Percentiles rank a stretch among this genome's conserved stretches.
Evolutionary conservation across 2,797 vertebrate species (phyloP).

Genomic region (Anguilla anguilla): DNA sequence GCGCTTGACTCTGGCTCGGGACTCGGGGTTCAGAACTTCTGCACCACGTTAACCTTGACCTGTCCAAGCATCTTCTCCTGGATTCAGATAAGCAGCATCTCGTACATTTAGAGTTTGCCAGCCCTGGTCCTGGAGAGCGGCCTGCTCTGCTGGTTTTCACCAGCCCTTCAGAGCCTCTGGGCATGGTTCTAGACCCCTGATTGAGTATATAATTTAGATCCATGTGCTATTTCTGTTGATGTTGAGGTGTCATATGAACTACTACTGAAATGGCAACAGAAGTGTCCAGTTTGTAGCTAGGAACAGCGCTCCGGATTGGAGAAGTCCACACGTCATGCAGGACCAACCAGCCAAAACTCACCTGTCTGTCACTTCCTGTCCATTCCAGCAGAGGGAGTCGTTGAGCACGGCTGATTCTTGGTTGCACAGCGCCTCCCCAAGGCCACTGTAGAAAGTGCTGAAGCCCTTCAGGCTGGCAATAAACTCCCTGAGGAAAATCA

Average conservation of each 20-base stretch:
- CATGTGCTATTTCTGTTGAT: background rate
- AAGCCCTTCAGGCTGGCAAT: slow-evolving; percentile 83
- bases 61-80: background rate
- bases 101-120: background rate
- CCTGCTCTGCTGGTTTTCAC: background rate
- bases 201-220: background rate
- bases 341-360: slow-evolving; percentile 54
- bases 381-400: slow-evolving; percentile 92
- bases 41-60: background rate
- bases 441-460: slow-evolving; percentile 85
- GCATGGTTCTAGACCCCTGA: too few relatives aligned
- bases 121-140: background rate
- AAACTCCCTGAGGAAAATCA: slow-evolving; percentile 79
- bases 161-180: background rate
- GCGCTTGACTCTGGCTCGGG: background rate
- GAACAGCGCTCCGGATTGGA: background rate
- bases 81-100: background rate
- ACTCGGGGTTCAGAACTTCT: background rate
- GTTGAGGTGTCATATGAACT: background rate
- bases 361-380: slow-evolving; percentile 92
- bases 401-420: slow-evolving; percentile 82
- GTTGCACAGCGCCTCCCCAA: slow-evolving; percentile 87
- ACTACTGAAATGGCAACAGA: background rate
- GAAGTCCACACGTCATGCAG: background rate
- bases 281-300: background rate